A percentile compares a stretch with the other conserved stretches of the same genome.
Evolutionary conservation across 2,888 invertebrate species (phyloP).

Genomic region (Drosophila diplacantha): DNA sequence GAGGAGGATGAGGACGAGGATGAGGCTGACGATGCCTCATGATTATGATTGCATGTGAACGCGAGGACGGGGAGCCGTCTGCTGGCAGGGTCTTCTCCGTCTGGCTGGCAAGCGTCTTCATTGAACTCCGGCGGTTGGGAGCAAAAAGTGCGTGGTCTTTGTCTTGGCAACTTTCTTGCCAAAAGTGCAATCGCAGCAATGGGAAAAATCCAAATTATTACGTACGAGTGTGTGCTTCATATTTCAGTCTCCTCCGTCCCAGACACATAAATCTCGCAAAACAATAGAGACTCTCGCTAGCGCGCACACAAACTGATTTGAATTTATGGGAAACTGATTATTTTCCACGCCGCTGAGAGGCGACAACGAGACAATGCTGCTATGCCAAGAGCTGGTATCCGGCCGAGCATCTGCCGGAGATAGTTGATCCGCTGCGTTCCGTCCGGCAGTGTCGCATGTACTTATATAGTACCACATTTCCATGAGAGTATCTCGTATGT

Average conservation of each 20-base stretch:
- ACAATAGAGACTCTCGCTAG: slow-evolving; percentile 41
- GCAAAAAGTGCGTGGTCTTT: slow-evolving; percentile 38
- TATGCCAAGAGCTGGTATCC: slow-evolving; percentile 22
- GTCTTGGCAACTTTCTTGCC: slow-evolving; percentile 44
- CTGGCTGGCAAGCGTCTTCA: slow-evolving; percentile 35
- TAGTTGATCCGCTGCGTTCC: slow-evolving; percentile 26
- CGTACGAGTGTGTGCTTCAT: slow-evolving; percentile 51
- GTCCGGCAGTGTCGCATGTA: neutral
- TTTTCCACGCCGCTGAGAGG: slow-evolving; percentile 41
- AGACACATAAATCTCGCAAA: slow-evolving; percentile 74
- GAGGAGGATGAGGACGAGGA: slow-evolving; percentile 13
- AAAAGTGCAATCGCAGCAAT: slow-evolving; percentile 53
- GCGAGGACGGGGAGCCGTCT: slow-evolving; percentile 4
- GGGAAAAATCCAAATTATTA: slow-evolving; percentile 46
- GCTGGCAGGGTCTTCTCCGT: slow-evolving; percentile 21
- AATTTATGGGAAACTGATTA: slow-evolving; percentile 76
- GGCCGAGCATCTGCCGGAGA: slow-evolving; percentile 32
- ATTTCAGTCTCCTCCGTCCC: slow-evolving; percentile 55
- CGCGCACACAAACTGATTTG: slow-evolving; percentile 58
- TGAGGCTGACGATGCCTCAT: slow-evolving; percentile 8
- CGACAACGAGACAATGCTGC: slow-evolving; percentile 34
- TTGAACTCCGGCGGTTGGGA: slow-evolving; percentile 22
- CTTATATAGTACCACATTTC: neutral
- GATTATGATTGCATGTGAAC: slow-evolving; percentile 51
- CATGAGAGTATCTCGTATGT: neutral